Percentiles rank a stretch among this genome's conserved stretches.
Conservation (phyloP, 2,113 vertebrate genomes). For the Prionailurus viverrinus region DNA sequence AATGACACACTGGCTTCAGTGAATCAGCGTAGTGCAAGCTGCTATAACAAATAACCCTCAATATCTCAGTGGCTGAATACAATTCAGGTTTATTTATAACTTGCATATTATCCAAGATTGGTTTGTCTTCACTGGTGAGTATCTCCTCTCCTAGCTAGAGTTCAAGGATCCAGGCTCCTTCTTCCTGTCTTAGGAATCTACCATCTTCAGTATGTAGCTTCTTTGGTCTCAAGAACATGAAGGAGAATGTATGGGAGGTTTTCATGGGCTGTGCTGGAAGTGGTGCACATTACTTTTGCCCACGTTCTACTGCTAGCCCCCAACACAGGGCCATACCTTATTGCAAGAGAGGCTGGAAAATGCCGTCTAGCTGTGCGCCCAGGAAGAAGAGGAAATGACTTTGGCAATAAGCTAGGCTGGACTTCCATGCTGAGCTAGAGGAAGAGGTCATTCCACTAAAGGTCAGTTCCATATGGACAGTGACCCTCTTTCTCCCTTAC, state of each 20-base stretch:
- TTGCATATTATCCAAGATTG: neutral
- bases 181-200: conserved; percentile 22
- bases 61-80: neutral
- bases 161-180: conserved; percentile 7
- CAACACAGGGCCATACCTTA: neutral
- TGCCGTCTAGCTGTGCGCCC: neutral
- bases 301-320: neutral
- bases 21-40: neutral
- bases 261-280: neutral
- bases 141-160: neutral
- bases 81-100: conserved; percentile 16
- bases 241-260: neutral
- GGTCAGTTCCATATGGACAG: neutral
- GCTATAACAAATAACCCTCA: neutral
- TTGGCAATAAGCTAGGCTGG: neutral
- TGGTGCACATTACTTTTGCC: neutral
- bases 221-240: neutral
- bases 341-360: conserved; percentile 40
- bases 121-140: neutral
- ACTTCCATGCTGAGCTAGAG: neutral
- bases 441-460: neutral
- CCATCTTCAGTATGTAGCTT: neutral
- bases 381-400: neutral
- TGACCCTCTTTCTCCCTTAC: neutral
- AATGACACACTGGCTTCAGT: neutral